phyloP scores from a whole-genome alignment of 2,113 vertebrate genomes.

The Indicator indicator region DNA sequence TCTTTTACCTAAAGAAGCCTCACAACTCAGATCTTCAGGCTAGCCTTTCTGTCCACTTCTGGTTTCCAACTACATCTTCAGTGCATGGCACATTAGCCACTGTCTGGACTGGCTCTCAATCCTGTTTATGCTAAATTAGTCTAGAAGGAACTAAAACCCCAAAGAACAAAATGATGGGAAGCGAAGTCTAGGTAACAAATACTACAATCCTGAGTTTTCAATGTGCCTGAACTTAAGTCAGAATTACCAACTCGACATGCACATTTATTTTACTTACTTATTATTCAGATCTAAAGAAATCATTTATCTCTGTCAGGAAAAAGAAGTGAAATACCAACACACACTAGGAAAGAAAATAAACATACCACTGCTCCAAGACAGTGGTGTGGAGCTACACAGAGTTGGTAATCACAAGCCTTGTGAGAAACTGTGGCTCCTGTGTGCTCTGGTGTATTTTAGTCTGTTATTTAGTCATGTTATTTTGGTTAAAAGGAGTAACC shows the following conservation, averaged over 20 bases:
- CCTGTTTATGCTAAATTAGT: neutral
- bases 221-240: neutral
- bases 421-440: neutral
- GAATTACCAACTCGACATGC: neutral
- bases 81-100: neutral
- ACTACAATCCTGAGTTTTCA: neutral
- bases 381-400: neutral
- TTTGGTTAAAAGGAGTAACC: neutral
- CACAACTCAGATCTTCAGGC: neutral
- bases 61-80: neutral
- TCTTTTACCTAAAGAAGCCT: neutral
- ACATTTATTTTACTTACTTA: constrained; percentile 50
- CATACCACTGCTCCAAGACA: neutral
- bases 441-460: neutral
- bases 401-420: neutral
- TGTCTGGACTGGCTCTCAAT: neutral
- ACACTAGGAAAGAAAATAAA: constrained; percentile 22
- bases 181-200: neutral
- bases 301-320: neutral
- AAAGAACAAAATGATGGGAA: neutral
- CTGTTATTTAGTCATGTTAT: neutral
- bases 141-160: neutral
- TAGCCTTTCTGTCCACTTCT: neutral
- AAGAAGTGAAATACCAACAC: neutral
- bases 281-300: constrained; percentile 49